Evolutionary conservation across 1,140 invertebrate species (phyloP).

Genomic region (Solenopsis invicta): DNA sequence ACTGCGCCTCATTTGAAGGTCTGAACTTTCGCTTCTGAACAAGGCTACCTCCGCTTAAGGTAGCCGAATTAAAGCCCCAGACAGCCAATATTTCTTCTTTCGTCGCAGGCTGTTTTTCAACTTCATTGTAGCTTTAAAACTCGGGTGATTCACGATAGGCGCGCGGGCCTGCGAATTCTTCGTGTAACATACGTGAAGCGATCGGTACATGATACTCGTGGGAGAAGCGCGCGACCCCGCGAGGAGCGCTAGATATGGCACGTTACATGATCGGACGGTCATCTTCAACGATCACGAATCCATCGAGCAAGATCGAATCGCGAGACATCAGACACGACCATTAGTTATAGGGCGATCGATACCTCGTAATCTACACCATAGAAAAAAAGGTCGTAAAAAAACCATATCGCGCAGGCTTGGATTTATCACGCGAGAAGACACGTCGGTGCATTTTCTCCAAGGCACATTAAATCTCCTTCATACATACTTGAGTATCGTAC

Average conservation of each 20-base stretch:
- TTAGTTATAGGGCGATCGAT: slow-evolving; percentile 64
- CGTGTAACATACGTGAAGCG: slow-evolving; percentile 35
- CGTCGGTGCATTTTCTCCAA: not conserved
- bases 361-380: slow-evolving; percentile 48
- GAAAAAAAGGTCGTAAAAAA: slow-evolving; percentile 20
- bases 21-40: not conserved
- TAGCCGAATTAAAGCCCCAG: slow-evolving; percentile 6
- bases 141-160: not conserved
- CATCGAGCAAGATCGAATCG: slow-evolving; percentile 68
- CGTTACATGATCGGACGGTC: slow-evolving; percentile 57
- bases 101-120: slow-evolving; percentile 34
- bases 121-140: slow-evolving; percentile 23
- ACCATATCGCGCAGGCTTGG: slow-evolving; percentile 16
- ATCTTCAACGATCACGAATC: slow-evolving; percentile 48
- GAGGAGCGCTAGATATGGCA: slow-evolving; percentile 29
- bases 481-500: not conserved
- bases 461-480: not conserved
- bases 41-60: not conserved
- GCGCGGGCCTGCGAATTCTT: not conserved
- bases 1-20: not conserved
- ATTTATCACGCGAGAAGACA: slow-evolving; percentile 21
- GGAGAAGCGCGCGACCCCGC: slow-evolving; percentile 50
- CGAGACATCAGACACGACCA: slow-evolving; percentile 54
- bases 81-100: slow-evolving; percentile 18
- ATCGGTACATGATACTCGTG: slow-evolving; percentile 71